Conservation (phyloP, 2,797 vertebrate species). For the Schizothorax lantsangensis region DNA sequence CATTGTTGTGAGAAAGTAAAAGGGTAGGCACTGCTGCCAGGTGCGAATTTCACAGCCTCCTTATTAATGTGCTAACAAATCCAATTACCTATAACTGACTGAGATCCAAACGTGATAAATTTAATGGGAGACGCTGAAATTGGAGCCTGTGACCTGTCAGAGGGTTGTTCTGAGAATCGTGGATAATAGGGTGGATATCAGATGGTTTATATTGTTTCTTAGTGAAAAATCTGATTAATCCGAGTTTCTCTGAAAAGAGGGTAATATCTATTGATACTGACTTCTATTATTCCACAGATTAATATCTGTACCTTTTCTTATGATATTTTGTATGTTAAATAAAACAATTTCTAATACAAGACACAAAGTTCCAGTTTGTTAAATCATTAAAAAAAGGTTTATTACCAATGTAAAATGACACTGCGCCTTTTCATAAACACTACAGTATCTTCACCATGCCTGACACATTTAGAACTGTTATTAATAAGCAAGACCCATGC, state of each 20-base stretch:
- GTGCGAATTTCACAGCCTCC: constrained; percentile 9
- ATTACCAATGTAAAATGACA: constrained; percentile 86
- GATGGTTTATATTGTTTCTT: not conserved
- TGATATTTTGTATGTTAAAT: not conserved
- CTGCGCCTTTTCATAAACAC: constrained; percentile 79
- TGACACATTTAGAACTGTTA: constrained; percentile 83
- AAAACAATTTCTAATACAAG: not conserved
- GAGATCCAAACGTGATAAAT: constrained; percentile 27
- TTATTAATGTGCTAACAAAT: constrained; percentile 40
- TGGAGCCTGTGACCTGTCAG: not conserved
- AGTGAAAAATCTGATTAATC: not conserved
- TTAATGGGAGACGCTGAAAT: not conserved
- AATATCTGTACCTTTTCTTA: not conserved
- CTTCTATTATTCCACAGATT: not conserved
- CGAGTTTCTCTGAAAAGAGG: not conserved
- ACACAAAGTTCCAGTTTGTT: constrained; percentile 29
- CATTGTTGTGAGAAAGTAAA: constrained; percentile 22
- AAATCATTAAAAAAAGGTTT: constrained; percentile 66
- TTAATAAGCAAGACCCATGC: constrained; percentile 85
- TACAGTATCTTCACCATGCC: constrained; percentile 86
- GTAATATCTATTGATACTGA: no score
- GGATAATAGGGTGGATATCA: not conserved
- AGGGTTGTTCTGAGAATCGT: not conserved
- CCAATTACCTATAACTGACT: constrained; percentile 25
- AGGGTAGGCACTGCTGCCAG: constrained; percentile 12